Evolutionary conservation across 2,797 vertebrate species (phyloP).

Genomic region (Tolypeutes matacus): DNA sequence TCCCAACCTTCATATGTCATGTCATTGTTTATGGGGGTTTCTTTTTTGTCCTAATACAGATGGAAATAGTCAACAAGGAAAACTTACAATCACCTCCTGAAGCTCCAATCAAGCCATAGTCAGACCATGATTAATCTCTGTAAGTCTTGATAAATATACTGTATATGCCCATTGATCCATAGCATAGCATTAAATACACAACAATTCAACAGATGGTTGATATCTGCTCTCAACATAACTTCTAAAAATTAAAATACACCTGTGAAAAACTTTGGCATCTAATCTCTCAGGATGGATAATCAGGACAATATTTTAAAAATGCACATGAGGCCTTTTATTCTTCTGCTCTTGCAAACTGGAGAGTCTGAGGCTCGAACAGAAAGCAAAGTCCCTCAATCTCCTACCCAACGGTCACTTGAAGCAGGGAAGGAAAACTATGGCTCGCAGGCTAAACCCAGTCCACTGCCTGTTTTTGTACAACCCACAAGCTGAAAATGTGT

Average conservation of each 20-base stretch:
- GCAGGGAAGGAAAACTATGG: accelerated
- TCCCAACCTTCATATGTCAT: neutral
- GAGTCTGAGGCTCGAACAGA: accelerated
- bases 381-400: neutral
- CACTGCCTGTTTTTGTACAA: accelerated
- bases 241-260: neutral
- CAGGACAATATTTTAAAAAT: neutral
- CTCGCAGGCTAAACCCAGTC: neutral
- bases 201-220: neutral
- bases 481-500: accelerated
- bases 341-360: neutral
- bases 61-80: neutral
- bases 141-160: neutral
- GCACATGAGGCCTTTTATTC: neutral
- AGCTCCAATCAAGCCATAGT: neutral
- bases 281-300: neutral
- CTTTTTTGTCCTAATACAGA: neutral
- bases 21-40: accelerated
- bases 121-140: neutral
- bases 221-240: neutral
- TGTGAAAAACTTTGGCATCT: neutral
- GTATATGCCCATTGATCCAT: neutral
- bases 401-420: neutral
- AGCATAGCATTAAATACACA: neutral
- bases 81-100: neutral